Conservation (phyloP, 2,888 invertebrate genomes). For the Chymomyza fuscimana region DNA sequence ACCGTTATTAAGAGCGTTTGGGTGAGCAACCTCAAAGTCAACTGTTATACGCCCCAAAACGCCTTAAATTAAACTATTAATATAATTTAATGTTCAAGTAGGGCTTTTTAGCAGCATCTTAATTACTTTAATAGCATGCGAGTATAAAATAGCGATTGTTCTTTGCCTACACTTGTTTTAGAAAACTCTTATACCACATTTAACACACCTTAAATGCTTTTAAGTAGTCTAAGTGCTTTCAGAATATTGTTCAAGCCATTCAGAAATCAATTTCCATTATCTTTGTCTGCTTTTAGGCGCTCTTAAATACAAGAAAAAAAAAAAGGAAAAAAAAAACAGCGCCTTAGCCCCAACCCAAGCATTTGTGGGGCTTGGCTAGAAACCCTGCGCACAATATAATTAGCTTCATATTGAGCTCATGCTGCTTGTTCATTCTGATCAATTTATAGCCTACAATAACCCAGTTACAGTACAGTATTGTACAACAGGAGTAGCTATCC, state of each 20-base stretch:
- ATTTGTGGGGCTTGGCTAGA: neutral
- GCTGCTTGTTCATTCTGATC: constrained; percentile 53
- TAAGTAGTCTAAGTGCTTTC: neutral
- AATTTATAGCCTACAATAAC: constrained; percentile 51
- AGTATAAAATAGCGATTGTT: too few species aligned
- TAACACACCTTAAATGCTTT: neutral
- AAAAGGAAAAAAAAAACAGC: neutral
- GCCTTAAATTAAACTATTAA: too few species aligned
- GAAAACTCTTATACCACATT: too few species aligned
- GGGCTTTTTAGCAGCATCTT: too few species aligned
- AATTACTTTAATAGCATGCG: too few species aligned
- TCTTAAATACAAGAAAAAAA: neutral
- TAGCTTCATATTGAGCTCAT: constrained; percentile 40
- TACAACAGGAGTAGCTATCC: neutral
- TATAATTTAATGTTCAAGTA: too few species aligned
- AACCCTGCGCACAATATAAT: constrained; percentile 49
- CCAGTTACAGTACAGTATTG: constrained; percentile 35
- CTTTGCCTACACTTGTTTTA: too few species aligned
- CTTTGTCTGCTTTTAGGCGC: constrained; percentile 55
- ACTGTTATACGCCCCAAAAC: too few species aligned
- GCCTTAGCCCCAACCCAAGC: neutral
- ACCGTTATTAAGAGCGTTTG: constrained; percentile 7
- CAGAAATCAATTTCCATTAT: constrained; percentile 59
- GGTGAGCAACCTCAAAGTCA: too few species aligned
- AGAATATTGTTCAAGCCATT: neutral